Base-by-base conservation (phyloP, 2,113 vertebrate species). In the Strigops habroptila region DNA sequence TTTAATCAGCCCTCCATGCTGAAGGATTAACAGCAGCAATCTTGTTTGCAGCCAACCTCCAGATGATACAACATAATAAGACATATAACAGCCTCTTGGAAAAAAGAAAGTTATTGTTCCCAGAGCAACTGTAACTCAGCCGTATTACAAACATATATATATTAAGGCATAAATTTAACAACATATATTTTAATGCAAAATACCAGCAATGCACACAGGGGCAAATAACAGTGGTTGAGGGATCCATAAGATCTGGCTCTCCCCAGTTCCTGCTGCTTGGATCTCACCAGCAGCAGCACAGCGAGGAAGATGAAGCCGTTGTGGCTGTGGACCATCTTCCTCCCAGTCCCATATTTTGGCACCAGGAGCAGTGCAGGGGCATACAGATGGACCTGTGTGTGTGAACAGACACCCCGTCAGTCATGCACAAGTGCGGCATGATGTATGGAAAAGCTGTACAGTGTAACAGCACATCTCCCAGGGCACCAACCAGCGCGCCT, bases 161-260 rank as follows among this genome's bases (percentile, higher is more conserved):
- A 97, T 95, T 48, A 96, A 95, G 91, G 88, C 83, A 96, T 97
- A 97, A 96, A 97, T 97, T 96, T 94, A 95, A 96, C 94, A 92
- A 78, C 91, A 87, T 89, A 93, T 97, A 96, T 96, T 97, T 96
- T 93, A 96, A 95, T 96, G 87, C 77, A 97, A 96, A 96, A 95
- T 91, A 94, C 87, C 94, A 80, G 91, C 31, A 19, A 91, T 41
- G 82, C 93, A 60, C 90, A 49, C 1, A 5, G 79, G 94, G 90
- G 83, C 80, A 86, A 93, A 97, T 96, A 95, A 94, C 59, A 37
- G 33, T 3, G 74, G 69, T 71, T 52, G 91, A 81, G 81, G 78
- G 86, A 95, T 95, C 91, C 46, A 80, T 85, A 93, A 93, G 15
- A 4, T 70, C 92, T 69, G 76, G 74, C 33, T 91, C 63, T 77